Evolutionary conservation across 2,797 vertebrate genomes (phyloP).

Genomic region (Sebastes matsubarae): DNA sequence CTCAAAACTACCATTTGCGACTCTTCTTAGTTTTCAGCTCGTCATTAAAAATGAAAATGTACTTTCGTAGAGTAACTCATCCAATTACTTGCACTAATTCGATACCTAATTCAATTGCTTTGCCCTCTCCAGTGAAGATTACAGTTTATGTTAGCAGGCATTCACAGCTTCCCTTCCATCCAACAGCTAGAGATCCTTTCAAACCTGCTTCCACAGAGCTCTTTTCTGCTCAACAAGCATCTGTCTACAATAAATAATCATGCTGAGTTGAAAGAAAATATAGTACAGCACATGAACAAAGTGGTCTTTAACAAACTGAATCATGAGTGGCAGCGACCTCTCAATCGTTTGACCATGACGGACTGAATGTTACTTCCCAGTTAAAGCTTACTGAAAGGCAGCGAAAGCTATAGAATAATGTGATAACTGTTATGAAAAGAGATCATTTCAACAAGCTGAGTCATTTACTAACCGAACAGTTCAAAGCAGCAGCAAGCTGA

Average conservation of each 20-base stretch:
- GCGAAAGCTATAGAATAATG: not conserved
- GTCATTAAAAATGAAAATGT: slow-evolving; percentile 31
- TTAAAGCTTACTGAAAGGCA: not conserved
- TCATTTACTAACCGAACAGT: not conserved
- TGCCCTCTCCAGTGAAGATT: slow-evolving; percentile 9
- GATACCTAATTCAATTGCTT: slow-evolving; percentile 2
- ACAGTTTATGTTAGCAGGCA: slow-evolving; percentile 14
- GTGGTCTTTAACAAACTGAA: not conserved
- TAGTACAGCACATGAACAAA: not conserved
- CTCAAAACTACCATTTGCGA: slow-evolving; percentile 24
- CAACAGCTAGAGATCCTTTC: not conserved
- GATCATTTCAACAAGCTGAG: not conserved
- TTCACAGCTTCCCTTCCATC: not conserved
- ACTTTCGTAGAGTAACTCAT: not conserved
- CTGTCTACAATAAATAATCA: not conserved
- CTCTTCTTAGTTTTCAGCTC: not conserved
- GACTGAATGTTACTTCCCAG: not conserved
- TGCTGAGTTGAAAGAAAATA: not conserved
- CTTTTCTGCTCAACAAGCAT: not conserved
- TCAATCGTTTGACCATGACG: not conserved
- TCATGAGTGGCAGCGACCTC: not conserved
- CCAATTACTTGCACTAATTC: slow-evolving; percentile 1
- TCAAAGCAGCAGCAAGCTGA: not conserved
- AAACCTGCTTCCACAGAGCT: not conserved
- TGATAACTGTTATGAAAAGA: not conserved